Conservation (phyloP, 2,797 vertebrate species). For the Sciurus carolinensis region DNA sequence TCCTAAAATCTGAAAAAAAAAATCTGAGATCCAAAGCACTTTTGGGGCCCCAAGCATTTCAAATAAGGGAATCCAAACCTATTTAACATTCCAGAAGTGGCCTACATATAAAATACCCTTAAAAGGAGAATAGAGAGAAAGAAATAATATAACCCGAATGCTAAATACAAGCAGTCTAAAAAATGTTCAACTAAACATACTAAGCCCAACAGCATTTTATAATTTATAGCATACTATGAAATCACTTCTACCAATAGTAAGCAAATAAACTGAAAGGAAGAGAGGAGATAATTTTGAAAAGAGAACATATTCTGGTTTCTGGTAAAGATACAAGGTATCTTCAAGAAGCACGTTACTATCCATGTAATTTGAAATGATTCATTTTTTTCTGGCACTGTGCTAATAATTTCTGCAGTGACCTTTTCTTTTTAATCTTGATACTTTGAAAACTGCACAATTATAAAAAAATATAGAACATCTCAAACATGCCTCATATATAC, state of each 20-base stretch:
- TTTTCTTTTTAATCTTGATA: slow-evolving; percentile 50
- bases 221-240: slow-evolving; percentile 66
- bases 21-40: not conserved
- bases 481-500: not conserved
- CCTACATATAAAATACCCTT: slow-evolving; percentile 50
- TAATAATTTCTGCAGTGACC: slow-evolving; percentile 59
- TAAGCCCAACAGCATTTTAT: slow-evolving; percentile 86
- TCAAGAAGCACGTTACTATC: slow-evolving; percentile 42
- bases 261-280: slow-evolving; percentile 28
- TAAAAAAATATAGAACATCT: slow-evolving; percentile 44
- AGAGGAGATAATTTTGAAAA: slow-evolving; percentile 53
- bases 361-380: slow-evolving; percentile 21
- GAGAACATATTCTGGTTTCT: slow-evolving; percentile 5
- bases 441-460: slow-evolving; percentile 23
- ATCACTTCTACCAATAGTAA: slow-evolving; percentile 51
- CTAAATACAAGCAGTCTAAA: slow-evolving; percentile 64
- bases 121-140: not conserved
- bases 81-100: slow-evolving; percentile 60
- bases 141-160: slow-evolving; percentile 50
- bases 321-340: slow-evolving; percentile 5
- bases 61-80: not conserved
- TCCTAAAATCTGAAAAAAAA: not conserved
- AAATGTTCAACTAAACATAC: slow-evolving; percentile 75
- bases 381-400: slow-evolving; percentile 49
- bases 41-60: not conserved